Evolutionary conservation across 64 coral and sea anemone genomes (phyloP).

Genomic region (Exaiptasia diaphana): DNA sequence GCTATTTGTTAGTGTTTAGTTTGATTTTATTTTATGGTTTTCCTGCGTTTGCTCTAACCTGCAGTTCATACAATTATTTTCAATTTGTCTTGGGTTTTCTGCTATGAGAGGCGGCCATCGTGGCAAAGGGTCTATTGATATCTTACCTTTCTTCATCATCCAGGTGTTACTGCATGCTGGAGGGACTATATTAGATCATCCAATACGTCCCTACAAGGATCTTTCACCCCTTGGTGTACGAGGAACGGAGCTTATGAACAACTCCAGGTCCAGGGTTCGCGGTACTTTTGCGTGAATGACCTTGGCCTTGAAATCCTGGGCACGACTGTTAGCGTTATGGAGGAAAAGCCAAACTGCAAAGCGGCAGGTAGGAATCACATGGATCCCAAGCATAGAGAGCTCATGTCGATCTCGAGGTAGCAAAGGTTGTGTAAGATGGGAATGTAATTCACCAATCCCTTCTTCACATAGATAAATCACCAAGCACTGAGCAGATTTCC

Average conservation of each 20-base stretch:
- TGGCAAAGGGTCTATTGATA: too few species aligned
- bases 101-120: too few species aligned
- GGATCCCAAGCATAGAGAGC: not conserved
- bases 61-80: too few species aligned
- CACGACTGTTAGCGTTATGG: constrained; percentile 21
- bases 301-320: constrained; percentile 43
- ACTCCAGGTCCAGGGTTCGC: constrained; percentile 53
- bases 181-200: constrained; percentile 12
- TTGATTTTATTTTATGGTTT: too few species aligned
- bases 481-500: too few species aligned
- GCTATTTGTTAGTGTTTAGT: too few species aligned
- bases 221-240: constrained; percentile 57
- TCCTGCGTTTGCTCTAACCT: too few species aligned
- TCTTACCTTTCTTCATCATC: not conserved
- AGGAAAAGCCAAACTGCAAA: constrained; percentile 29
- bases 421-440: not conserved
- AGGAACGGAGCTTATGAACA: constrained; percentile 33
- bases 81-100: too few species aligned
- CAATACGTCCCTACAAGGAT: not conserved
- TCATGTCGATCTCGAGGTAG: too few species aligned
- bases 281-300: constrained; percentile 63
- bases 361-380: constrained; percentile 49
- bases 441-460: too few species aligned
- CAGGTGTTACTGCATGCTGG: constrained; percentile 16
- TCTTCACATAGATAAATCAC: too few species aligned